phyloP scores from a whole-genome alignment of 2,113 vertebrate species.

The Romanogobio albipinnatus region DNA sequence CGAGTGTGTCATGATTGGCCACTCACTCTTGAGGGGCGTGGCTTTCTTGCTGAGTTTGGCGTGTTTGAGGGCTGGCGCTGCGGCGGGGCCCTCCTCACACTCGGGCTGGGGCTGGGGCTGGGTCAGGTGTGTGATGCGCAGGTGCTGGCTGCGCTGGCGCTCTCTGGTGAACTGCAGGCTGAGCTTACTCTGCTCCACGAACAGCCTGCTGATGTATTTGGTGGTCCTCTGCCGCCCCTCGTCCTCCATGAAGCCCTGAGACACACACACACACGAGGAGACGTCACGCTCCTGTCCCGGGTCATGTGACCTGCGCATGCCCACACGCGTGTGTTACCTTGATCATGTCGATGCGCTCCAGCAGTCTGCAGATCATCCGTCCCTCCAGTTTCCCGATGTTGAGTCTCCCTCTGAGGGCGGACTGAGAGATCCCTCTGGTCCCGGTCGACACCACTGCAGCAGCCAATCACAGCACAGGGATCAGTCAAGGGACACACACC shows the following conservation, averaged over 20 bases:
- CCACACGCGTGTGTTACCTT: conserved; percentile 75
- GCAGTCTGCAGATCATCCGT: conserved; percentile 88
- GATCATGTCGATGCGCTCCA: conserved; percentile 85
- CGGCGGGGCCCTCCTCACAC: background rate
- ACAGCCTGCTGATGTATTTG: conserved; percentile 89
- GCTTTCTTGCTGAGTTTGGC: conserved; percentile 19
- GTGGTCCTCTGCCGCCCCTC: conserved; percentile 93
- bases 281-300: too few relatives aligned
- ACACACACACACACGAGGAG: background rate
- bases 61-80: conserved; percentile 22
- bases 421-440: conserved; percentile 88
- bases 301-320: too few relatives aligned
- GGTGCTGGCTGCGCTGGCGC: conserved; percentile 83
- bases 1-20: background rate
- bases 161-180: conserved; percentile 87
- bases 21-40: conserved; percentile 62
- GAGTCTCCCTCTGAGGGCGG: conserved; percentile 81
- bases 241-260: conserved; percentile 95
- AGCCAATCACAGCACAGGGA: conserved; percentile 46
- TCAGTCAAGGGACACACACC: background rate
- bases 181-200: conserved; percentile 84
- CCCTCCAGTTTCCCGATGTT: conserved; percentile 91
- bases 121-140: conserved; percentile 66
- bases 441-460: conserved; percentile 85
- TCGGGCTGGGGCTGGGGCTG: background rate